Percentiles rank a stretch among this genome's conserved stretches.
These are phyloP conservation scores for Silurus meridionalis DNA, from an alignment of 2,113 vertebrate species.

Conservation along the genomic window DNA sequence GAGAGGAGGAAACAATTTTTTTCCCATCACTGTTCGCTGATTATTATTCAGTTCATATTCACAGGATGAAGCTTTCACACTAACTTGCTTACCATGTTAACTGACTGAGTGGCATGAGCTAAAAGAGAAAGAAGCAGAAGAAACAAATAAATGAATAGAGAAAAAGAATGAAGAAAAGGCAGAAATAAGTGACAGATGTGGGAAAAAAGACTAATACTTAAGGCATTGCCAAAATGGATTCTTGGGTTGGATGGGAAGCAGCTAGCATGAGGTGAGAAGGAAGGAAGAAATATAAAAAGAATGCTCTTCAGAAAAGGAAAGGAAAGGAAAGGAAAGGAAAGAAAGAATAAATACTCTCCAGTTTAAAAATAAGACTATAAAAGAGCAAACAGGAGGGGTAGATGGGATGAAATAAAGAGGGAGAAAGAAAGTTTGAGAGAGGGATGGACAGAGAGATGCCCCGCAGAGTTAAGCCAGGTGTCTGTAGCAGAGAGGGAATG, in stretches of 20 bases:
- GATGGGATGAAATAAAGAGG: conserved; percentile 15
- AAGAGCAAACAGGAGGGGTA: conserved; percentile 18
- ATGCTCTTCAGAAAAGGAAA: background rate
- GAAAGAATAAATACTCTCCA: conserved; percentile 1
- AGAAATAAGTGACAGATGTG: conserved; percentile 6
- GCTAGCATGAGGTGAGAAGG: conserved; percentile 12
- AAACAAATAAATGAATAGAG: background rate
- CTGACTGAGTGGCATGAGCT: conserved; percentile 29
- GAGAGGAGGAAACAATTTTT: conserved; percentile 18
- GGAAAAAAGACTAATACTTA: background rate
- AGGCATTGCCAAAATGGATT: background rate
- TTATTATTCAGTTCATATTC: conserved; percentile 53
- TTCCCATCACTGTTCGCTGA: background rate
- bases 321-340: too few relatives aligned
- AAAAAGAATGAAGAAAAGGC: background rate
- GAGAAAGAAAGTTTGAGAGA: conserved; percentile 21
- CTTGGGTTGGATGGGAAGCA: background rate
- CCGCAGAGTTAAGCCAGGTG: conserved; percentile 67
- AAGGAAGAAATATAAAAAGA: background rate
- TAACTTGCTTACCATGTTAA: conserved; percentile 45
- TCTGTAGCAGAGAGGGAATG: conserved; percentile 43
- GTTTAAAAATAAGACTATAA: conserved; percentile 27
- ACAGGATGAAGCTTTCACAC: conserved; percentile 42
- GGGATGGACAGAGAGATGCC: conserved; percentile 44
- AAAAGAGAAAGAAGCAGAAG: conserved; percentile 23